Base-by-base conservation (phyloP, 2,888 invertebrate species). In the Tachina fera region DNA sequence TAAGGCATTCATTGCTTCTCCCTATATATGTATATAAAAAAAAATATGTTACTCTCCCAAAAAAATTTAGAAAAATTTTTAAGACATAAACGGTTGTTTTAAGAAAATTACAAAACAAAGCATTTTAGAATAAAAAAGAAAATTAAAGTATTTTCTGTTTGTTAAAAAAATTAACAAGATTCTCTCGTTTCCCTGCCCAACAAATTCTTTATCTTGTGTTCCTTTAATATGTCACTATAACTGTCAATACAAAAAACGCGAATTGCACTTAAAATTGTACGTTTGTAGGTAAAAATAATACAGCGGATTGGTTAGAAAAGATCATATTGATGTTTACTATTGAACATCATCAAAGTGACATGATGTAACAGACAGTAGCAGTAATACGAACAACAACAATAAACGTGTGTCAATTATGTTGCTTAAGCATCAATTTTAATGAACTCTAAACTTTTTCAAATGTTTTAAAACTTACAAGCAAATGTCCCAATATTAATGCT, bases 351-450 rank as follows among this genome's bases (percentile, higher is more conserved):
- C 75, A 61, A 79, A 75, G 41, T 67, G 70, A 79, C 74, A 72
- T 56, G 31, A 74, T 53, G 63, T 53, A 77, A 86, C 81, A 88
- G 89, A 88, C 85, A 51, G 51, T 88, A 53, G 76, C 45, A 39
- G 16, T 22, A 70, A 74, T 31, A 68, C 31, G 75, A 65, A 61
- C 65, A 45, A 68, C 53, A 74, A 65, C 47, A 51, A 19, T 1
- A 10, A 82, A 87, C 87, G 79, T 88, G 87, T 88, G 88, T 88
- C 88, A 87, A 88, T 88, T 88, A 88, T 82, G 85, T 67, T 86
- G 86, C 82, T 78, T 81, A 87, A 85, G 86, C 88, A 87, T 88
- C 88, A 88, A 72, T 87, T 84, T 87, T 88, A 88, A 88, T 88
- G 88, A 88, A 88, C 88, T 88, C 87, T 71, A 82, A 83, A 83